Evolutionary conservation across 2,888 invertebrate species (phyloP), one percentile per base, ranked within the genome.

Genomic region (Cetonia aurata): DNA sequence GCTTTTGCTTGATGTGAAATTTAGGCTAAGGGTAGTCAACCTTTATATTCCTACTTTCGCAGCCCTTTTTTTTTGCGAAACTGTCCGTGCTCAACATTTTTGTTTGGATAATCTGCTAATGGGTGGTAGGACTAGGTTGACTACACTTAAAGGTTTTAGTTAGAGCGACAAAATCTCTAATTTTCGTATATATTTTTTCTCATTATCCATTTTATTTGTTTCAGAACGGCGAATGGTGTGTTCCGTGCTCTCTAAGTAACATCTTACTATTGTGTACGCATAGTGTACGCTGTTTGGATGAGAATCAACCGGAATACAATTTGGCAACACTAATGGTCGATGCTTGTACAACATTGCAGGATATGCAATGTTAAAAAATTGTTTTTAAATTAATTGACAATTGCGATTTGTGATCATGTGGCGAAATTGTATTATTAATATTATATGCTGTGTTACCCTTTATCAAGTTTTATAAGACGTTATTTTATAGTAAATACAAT

Each of bases 261-360:
- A 83, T 87, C 72, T 82, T 82, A 55, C 80, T 80, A 59, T 79
- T 88, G 67, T 79, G 86, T 10, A 83, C 82, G 13, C 82, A 85
- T 72, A 80, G 84, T 60, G 79, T 86, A 71, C 77, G 82, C 70
- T 86, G 84, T 76, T 79, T 88, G 46, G 79, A 82, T 0, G 82
- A 83, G 71, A 81, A 83, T 46, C 82, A 86, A 69, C 76, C 79
- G 50, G 83, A 85, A 62, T 77, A 85, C 67, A 84, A 85, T 75
- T 81, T 87, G 69, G 86, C 86, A 8, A 83, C 82, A 66, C 83
- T 86, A 79, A 83, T 88, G 81, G 83, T 85, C 75, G 87, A 88
- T 73, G 87, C 87, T 4, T 86, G 86, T 75, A 75, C 76, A 19
- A 80, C 80, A 12, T 77, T 85, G 66, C 79, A 80, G 74, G 79